phyloP scores from a whole-genome alignment of 2,797 vertebrate genomes.

The Anas flavirostris region DNA sequence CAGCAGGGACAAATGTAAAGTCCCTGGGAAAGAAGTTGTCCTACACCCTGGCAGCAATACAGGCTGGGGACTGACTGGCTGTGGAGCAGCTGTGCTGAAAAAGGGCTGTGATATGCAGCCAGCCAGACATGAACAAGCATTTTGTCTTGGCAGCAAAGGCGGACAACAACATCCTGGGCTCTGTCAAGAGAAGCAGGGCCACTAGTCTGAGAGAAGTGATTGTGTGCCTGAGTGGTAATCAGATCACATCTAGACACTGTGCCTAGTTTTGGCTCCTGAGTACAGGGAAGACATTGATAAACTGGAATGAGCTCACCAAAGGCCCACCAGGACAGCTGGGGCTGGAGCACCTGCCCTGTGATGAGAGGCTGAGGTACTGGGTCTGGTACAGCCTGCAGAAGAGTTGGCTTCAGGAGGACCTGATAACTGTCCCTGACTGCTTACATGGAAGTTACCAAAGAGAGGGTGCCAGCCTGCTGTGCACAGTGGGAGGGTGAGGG shows the following conservation, averaged over 20 bases:
- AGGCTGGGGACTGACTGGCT: not conserved
- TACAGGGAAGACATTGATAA: not conserved
- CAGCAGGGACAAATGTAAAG: not conserved
- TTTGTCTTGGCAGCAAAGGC: not conserved
- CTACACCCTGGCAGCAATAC: not conserved
- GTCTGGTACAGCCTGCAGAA: not conserved
- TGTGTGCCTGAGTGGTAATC: not conserved
- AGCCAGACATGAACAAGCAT: not conserved
- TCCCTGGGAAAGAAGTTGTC: not conserved
- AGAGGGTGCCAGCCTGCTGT: not conserved
- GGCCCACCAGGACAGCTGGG: not conserved
- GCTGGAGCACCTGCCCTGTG: not conserved
- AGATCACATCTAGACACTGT: not conserved
- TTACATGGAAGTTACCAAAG: not conserved
- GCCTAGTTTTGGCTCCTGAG: not conserved
- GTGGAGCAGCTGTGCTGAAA: not conserved
- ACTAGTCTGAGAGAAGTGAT: not conserved
- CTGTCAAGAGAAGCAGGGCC: not conserved
- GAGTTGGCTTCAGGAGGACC: not conserved
- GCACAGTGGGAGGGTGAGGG: not conserved
- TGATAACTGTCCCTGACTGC: not conserved
- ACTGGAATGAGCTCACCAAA: not conserved
- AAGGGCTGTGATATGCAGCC: not conserved
- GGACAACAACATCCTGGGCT: not conserved
- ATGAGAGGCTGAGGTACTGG: not conserved